These are phyloP conservation scores for Trichoplusia ni DNA, from an alignment of 1,140 invertebrate genomes.

Conservation along the genomic window DNA sequence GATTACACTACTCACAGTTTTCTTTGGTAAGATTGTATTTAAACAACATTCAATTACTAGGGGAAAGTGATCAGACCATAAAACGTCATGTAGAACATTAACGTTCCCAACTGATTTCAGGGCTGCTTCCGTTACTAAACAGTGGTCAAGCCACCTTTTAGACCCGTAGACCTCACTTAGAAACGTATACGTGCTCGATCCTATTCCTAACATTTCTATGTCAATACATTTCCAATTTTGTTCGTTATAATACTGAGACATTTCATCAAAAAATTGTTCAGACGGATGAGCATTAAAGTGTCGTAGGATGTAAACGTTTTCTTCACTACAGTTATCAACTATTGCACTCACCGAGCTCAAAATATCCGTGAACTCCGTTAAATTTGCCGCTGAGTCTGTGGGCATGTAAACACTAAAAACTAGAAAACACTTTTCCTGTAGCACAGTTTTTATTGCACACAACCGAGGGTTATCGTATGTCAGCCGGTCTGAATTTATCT, in stretches of 20 bases:
- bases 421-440: too few relatives aligned
- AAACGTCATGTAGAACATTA: not conserved
- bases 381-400: not conserved
- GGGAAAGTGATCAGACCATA: not conserved
- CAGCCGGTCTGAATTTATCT: not conserved
- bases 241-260: slow-evolving; percentile 6
- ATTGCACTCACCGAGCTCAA: not conserved
- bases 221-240: not conserved
- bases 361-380: not conserved
- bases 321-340: not conserved
- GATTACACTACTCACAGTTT: too few relatives aligned
- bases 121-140: not conserved
- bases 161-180: not conserved
- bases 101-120: not conserved
- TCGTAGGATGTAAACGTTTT: not conserved
- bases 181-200: not conserved
- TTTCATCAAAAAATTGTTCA: slow-evolving; percentile 33
- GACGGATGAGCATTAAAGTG: slow-evolving; percentile 18
- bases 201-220: not conserved
- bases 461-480: not conserved
- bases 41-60: not conserved
- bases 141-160: not conserved
- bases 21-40: not conserved
- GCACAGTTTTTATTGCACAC: too few relatives aligned
- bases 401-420: not conserved